These are phyloP conservation scores for Diadema setosum DNA, from an alignment of 35 echinoderm and acorn worm genomes.

Conservation along the genomic window DNA sequence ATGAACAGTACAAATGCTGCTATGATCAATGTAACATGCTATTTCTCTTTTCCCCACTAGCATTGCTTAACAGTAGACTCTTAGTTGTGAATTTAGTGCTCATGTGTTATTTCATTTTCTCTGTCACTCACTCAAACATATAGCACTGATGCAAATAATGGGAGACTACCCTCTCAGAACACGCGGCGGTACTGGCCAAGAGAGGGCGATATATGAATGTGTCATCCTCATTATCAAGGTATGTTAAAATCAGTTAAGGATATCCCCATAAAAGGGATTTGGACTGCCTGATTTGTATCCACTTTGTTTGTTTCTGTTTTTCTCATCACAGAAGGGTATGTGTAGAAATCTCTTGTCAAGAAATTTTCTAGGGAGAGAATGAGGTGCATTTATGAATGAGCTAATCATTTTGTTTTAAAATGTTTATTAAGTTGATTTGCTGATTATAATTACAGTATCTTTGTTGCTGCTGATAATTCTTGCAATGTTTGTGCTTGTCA, in stretches of 20 bases:
- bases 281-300: not conserved
- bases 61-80: too few species aligned
- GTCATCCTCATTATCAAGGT: constrained; percentile 71
- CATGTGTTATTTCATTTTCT: too few species aligned
- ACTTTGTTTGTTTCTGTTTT: not conserved
- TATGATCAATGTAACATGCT: too few species aligned
- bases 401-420: not conserved
- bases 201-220: constrained; percentile 37
- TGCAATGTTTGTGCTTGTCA: too few species aligned
- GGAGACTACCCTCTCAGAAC: constrained; percentile 72
- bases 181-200: not conserved
- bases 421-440: not conserved
- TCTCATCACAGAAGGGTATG: not conserved
- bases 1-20: too few species aligned
- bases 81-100: too few species aligned
- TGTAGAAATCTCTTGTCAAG: not conserved
- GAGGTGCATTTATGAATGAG: not conserved
- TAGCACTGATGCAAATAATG: constrained; percentile 97
- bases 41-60: too few species aligned
- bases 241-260: not conserved
- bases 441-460: too few species aligned
- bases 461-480: too few species aligned
- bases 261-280: too few species aligned
- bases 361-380: not conserved
- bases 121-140: too few species aligned